Conservation (phyloP, 2,113 vertebrate genomes). For the Brachyhypopomus occidentalis region DNA sequence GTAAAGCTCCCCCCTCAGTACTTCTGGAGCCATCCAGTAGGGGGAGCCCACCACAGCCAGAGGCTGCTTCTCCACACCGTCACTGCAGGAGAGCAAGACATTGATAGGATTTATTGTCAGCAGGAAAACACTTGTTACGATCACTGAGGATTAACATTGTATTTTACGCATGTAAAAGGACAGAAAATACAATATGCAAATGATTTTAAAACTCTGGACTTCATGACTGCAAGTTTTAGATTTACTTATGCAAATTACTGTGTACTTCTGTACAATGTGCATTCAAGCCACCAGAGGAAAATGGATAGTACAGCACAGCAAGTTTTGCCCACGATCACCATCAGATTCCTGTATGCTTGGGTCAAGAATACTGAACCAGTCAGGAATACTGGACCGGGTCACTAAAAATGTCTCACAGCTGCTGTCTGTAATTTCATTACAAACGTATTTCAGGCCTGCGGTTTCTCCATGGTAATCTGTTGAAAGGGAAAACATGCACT, state of each 20-base stretch:
- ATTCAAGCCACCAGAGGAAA: background rate
- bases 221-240: too few relatives aligned
- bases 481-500: conserved; percentile 13
- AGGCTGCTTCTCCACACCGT: conserved; percentile 80
- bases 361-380: background rate
- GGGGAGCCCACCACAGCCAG: conserved; percentile 93
- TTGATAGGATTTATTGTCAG: background rate
- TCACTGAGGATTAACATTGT: background rate
- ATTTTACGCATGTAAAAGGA: background rate
- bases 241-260: background rate
- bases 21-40: conserved; percentile 97
- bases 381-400: background rate
- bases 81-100: conserved; percentile 67
- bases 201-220: background rate
- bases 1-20: conserved; percentile 90
- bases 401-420: background rate
- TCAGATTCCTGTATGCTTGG: background rate
- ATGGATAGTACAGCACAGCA: background rate
- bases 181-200: background rate
- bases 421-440: background rate
- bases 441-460: background rate
- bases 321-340: background rate
- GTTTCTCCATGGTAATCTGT: background rate
- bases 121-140: background rate
- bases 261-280: background rate